phyloP scores from a whole-genome alignment of 2,113 vertebrate genomes.

The Pogonocichla stellata region DNA sequence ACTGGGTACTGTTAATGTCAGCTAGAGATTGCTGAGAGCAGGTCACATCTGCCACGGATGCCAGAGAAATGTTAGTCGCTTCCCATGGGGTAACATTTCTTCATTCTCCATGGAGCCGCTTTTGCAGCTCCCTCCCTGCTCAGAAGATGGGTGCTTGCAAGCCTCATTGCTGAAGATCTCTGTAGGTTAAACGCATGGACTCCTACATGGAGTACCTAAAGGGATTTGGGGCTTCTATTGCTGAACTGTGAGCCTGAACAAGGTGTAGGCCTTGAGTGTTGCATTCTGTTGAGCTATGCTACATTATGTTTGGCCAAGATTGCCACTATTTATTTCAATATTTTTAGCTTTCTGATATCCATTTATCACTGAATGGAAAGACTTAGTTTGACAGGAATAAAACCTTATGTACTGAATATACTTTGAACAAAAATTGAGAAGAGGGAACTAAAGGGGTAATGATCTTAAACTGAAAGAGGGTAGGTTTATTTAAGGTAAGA shows the following conservation, averaged over 20 bases:
- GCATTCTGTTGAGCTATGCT: neutral
- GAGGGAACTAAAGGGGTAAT: neutral
- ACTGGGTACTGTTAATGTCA: neutral
- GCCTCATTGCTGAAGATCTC: neutral
- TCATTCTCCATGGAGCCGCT: neutral
- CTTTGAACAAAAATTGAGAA: neutral
- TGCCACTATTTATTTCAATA: neutral
- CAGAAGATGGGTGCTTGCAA: fast-evolving
- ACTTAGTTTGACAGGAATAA: neutral
- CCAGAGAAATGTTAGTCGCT: neutral
- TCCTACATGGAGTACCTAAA: neutral
- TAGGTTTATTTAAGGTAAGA: neutral
- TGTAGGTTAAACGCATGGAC: fast-evolving
- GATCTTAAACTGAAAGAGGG: neutral
- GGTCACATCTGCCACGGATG: fast-evolving
- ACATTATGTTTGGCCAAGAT: neutral
- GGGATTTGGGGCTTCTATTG: fast-evolving
- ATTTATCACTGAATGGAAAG: neutral
- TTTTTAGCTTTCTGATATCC: neutral
- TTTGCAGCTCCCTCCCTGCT: neutral
- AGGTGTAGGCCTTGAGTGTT: fast-evolving
- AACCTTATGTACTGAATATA: fast-evolving
- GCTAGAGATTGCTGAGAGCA: neutral
- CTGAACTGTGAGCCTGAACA: neutral
- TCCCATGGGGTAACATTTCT: neutral